Percentiles rank a stretch among this genome's conserved stretches.
These are phyloP conservation scores for Dryobates pubescens DNA, from an alignment of 2,797 vertebrate species.

Conservation along the genomic window DNA sequence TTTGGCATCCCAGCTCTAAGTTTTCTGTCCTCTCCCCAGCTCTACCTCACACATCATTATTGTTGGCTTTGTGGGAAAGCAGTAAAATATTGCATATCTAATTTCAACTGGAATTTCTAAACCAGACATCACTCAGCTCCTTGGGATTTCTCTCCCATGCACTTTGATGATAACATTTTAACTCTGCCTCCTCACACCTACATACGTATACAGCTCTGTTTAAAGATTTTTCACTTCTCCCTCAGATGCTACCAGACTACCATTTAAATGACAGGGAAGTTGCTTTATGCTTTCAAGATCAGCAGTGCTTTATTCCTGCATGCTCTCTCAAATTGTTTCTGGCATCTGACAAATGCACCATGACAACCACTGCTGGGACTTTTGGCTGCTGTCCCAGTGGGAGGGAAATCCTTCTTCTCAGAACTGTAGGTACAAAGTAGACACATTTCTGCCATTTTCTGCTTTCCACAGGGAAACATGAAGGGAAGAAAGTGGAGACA, in stretches of 20 bases:
- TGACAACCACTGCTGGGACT: constrained; percentile 15
- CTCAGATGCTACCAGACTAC: not conserved
- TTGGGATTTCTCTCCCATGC: not conserved
- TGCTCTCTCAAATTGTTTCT: not conserved
- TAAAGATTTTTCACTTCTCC: not conserved
- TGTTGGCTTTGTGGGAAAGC: not conserved
- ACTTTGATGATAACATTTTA: not conserved
- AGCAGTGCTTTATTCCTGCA: not conserved
- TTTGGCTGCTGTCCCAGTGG: not conserved
- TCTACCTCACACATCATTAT: not conserved
- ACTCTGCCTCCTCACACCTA: not conserved
- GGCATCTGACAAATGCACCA: not conserved
- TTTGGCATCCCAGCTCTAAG: not conserved
- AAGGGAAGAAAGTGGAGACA: not conserved
- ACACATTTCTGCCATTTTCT: not conserved
- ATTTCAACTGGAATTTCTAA: not conserved
- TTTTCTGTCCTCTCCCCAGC: not conserved
- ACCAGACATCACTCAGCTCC: not conserved
- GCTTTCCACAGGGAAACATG: not conserved
- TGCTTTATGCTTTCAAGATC: not conserved
- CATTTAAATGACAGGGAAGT: not conserved
- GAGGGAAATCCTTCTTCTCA: not conserved
- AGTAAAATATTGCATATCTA: not conserved
- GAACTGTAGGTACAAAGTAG: not conserved
- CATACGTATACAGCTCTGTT: not conserved